Conservation (phyloP, 92 coral and sea anemone genomes). For the Micromussa lordhowensis region DNA sequence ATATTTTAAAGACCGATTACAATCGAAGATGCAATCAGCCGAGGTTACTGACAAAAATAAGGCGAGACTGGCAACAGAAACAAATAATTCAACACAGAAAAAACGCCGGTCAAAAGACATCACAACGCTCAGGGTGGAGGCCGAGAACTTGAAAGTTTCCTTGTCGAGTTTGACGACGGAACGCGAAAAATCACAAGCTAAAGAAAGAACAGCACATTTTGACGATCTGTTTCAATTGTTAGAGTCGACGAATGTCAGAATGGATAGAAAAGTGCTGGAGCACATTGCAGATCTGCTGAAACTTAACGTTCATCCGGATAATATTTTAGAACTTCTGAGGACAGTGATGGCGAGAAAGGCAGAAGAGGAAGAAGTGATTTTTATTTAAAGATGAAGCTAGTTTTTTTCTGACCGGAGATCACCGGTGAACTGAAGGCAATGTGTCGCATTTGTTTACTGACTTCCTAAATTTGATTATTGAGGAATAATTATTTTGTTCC, state of each 20-base stretch:
- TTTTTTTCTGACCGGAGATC: neutral
- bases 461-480: conserved; percentile 15
- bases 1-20: neutral
- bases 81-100: neutral
- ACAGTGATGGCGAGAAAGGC: conserved; percentile 33
- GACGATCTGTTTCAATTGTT: conserved; percentile 70
- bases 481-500: conserved; percentile 4
- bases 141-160: conserved; percentile 58
- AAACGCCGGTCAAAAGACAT: conserved; percentile 52
- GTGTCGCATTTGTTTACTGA: neutral
- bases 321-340: conserved; percentile 55
- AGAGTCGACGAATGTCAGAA: conserved; percentile 63
- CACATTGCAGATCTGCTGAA: conserved; percentile 69
- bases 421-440: neutral
- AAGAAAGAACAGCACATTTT: conserved; percentile 46
- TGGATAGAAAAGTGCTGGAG: conserved; percentile 71
- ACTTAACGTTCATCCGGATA: conserved; percentile 76
- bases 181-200: conserved; percentile 44
- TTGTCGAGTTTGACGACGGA: conserved; percentile 62
- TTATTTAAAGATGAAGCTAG: conserved; percentile 20
- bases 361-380: conserved; percentile 23
- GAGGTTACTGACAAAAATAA: neutral
- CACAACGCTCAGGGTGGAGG: conserved; percentile 62
- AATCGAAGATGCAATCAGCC: conserved; percentile 23
- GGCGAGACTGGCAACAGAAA: neutral